Evolutionary conservation across 2,888 invertebrate genomes (phyloP).

Genomic region (Chalcis sispes): DNA sequence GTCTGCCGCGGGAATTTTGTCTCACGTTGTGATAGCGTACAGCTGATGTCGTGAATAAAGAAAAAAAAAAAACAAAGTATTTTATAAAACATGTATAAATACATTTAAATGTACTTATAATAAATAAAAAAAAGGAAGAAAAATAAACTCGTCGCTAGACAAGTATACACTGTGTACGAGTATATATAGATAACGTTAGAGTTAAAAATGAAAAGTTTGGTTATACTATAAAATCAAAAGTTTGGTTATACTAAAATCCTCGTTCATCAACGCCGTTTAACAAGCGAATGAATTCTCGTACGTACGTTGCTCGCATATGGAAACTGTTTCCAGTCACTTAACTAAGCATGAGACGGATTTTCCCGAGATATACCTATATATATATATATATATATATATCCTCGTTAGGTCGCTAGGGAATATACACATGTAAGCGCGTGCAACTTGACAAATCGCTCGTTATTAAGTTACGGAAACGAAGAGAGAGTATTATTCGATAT

Average conservation of each 20-base stretch:
- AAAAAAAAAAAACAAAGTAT: not conserved
- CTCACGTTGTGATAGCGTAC: not conserved
- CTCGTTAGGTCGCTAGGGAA: no score
- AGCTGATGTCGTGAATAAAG: not conserved
- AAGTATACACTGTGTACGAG: not conserved
- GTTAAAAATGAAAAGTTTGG: no score
- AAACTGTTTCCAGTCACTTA: not conserved
- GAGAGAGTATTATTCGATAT: conserved; percentile 12
- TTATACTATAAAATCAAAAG: not conserved
- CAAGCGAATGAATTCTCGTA: conserved; percentile 16
- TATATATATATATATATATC: no score
- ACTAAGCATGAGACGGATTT: conserved; percentile 26
- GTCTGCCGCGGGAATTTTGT: not conserved
- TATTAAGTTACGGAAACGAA: not conserved
- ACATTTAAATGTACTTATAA: no score
- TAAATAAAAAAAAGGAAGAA: not conserved
- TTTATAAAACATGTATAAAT: no score
- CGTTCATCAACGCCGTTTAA: conserved; percentile 41
- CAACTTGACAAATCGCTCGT: conserved; percentile 8
- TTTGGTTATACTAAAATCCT: conserved; percentile 39
- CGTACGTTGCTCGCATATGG: no score
- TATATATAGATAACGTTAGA: not conserved
- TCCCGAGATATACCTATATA: not conserved
- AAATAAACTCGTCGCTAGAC: conserved; percentile 20
- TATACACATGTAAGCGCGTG: not conserved